Percentiles rank a stretch among this genome's conserved stretches.
These are phyloP conservation scores for Bugula neritina DNA, from an alignment of 2,888 invertebrate species.

Conservation along the genomic window DNA sequence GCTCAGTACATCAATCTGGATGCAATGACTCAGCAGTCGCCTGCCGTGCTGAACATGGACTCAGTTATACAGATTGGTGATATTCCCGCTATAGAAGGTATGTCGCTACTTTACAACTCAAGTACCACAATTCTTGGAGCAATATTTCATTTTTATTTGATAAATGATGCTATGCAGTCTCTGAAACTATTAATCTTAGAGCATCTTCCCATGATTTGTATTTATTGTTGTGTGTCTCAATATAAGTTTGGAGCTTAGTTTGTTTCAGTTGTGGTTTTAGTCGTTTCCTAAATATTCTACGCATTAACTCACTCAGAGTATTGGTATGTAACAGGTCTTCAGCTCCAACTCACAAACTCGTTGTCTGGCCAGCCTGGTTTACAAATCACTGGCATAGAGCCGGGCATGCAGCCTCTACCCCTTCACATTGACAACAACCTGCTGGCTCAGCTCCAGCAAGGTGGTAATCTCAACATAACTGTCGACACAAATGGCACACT, in stretches of 20 bases:
- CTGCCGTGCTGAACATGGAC: neutral
- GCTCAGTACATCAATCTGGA: neutral
- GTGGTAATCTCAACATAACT: slow-evolving; percentile 50
- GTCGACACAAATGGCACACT: slow-evolving; percentile 39
- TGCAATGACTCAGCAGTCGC: neutral
- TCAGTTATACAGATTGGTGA: slow-evolving; percentile 2
- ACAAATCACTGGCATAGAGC: slow-evolving; percentile 53
- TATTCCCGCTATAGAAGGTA: neutral
- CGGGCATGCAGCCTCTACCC: slow-evolving; percentile 47
- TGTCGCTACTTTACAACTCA: too few species aligned
- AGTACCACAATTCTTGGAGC: too few species aligned
- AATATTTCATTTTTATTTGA: too few species aligned
- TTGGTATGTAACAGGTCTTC: slow-evolving; percentile 34
- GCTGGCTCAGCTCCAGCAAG: slow-evolving; percentile 53
- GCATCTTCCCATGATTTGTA: too few species aligned
- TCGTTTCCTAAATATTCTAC: too few species aligned
- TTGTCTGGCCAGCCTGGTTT: slow-evolving; percentile 44
- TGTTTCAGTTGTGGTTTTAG: too few species aligned
- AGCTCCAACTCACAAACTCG: slow-evolving; percentile 50
- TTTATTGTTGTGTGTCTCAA: too few species aligned
- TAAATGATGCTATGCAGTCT: too few species aligned
- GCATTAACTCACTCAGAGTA: neutral
- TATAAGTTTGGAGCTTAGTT: too few species aligned
- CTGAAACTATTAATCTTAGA: too few species aligned
- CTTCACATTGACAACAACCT: slow-evolving; percentile 56